Evolutionary conservation across 1,140 invertebrate genomes (phyloP), one percentile per base, ranked within the genome.

Genomic region (Teleogryllus occipitalis): DNA sequence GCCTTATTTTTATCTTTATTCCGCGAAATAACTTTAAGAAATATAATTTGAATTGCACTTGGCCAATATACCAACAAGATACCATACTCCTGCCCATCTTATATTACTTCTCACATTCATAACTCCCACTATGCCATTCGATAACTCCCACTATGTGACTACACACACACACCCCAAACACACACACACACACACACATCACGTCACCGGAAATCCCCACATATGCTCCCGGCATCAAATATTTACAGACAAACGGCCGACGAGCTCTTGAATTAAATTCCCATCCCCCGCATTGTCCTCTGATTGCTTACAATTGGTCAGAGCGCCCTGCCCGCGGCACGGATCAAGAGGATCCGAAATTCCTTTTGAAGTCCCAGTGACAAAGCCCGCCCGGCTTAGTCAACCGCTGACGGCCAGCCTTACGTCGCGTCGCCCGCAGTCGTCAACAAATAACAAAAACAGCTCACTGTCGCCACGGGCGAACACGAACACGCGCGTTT

Each of bases 271-370:
- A 65, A 65, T 18, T 14, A 65, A 65, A 65, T 65, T 65, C 54
- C 10, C 10, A 7, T 7, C 54, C 18, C 10, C 18, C 54, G 54
- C 18, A 65, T 65, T 65, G 54, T 65, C 54, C 54, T 65, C 10
- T 65, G 54, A 65, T 65, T 65, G 54, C 54, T 65, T 65, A 65
- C 54, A 65, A 65, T 65, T 65, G 54, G 54, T 65, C 54, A 65
- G 54, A 65, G 54, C 10, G 7, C 10, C 10, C 54, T 7, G 10
- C 18, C 10, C 7, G 54, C 54, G 10, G 10, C 54, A 3, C 54
- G 54, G 54, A 65, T 65, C 54, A 65, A 65, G 54, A 65, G 54
- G 54, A 65, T 65, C 7, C 54, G 18, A 65, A 65, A 65, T 65
- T 65, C 54, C 54, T 65, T 65, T 65, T 65, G 54, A 65, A 14